These are phyloP conservation scores for Aphidius ervi DNA, from an alignment of 1,140 invertebrate genomes.

Conservation along the genomic window DNA sequence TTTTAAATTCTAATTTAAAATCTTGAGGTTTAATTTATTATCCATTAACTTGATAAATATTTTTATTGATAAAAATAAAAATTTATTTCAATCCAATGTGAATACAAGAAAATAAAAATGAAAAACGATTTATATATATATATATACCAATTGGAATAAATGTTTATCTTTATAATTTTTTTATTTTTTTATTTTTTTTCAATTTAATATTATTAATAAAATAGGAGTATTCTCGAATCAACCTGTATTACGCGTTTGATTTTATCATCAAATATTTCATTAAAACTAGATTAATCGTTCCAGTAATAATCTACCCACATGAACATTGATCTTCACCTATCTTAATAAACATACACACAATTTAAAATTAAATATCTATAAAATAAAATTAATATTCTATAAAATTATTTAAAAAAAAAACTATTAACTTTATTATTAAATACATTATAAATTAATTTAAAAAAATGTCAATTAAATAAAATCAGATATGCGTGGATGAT, in stretches of 20 bases:
- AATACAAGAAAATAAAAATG: background rate
- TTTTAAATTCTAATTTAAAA: no score
- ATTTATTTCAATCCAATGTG: background rate
- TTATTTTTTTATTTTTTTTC: slow-evolving; percentile 25
- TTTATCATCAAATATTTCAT: slow-evolving; percentile 11
- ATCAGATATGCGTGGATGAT: background rate
- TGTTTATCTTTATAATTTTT: slow-evolving; percentile 16
- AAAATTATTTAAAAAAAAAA: background rate
- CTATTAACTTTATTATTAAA: slow-evolving; percentile 1
- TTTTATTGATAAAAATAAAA: background rate
- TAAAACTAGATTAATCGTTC: slow-evolving; percentile 19
- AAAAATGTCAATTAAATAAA: slow-evolving; percentile 17
- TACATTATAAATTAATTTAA: background rate
- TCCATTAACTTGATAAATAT: background rate
- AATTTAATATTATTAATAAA: no score
- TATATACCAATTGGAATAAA: background rate
- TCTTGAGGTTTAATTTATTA: background rate
- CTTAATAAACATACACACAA: background rate
- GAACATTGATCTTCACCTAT: no score
- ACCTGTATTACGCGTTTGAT: slow-evolving; percentile 25
- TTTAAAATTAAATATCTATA: background rate
- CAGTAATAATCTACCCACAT: slow-evolving; percentile 8
- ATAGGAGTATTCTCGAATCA: no score
- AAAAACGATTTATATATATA: background rate
- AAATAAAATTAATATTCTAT: slow-evolving; percentile 6